Evolutionary conservation across 2,888 invertebrate species (phyloP).

Genomic region (Diaprepes abbreviatus): DNA sequence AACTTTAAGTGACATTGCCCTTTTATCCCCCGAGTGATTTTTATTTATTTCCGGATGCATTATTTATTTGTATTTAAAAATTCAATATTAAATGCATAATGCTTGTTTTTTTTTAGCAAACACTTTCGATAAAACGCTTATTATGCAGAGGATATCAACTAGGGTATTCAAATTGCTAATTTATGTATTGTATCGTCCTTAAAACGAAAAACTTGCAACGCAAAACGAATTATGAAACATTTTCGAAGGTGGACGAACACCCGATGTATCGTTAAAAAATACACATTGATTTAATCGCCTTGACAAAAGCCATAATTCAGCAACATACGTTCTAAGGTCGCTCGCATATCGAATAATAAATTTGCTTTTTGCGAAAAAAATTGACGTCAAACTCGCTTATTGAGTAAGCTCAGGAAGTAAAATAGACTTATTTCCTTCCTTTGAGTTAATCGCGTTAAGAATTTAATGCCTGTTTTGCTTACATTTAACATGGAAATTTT

Average conservation of each 20-base stretch:
- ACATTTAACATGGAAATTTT: conserved; percentile 1
- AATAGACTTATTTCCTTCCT: conserved; percentile 41
- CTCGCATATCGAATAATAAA: conserved; percentile 45
- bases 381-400: conserved; percentile 43
- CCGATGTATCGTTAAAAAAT: conserved; percentile 19
- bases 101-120: neutral
- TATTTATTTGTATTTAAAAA: neutral
- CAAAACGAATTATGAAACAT: conserved; percentile 31
- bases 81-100: neutral
- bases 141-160: conserved; percentile 26
- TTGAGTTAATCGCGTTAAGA: conserved; percentile 14
- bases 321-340: conserved; percentile 40
- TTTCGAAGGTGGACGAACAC: conserved; percentile 24
- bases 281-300: conserved; percentile 38
- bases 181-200: conserved; percentile 23
- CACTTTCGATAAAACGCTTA: conserved; percentile 10
- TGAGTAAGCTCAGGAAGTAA: conserved; percentile 41
- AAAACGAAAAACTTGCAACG: conserved; percentile 20
- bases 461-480: conserved; percentile 25
- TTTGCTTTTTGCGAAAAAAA: conserved; percentile 41
- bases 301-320: conserved; percentile 40
- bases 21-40: no score
- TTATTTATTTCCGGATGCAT: no score
- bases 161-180: conserved; percentile 24
- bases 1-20: no score